phyloP scores from a whole-genome alignment of 1,140 invertebrate species.

The Pissodes strobi region DNA sequence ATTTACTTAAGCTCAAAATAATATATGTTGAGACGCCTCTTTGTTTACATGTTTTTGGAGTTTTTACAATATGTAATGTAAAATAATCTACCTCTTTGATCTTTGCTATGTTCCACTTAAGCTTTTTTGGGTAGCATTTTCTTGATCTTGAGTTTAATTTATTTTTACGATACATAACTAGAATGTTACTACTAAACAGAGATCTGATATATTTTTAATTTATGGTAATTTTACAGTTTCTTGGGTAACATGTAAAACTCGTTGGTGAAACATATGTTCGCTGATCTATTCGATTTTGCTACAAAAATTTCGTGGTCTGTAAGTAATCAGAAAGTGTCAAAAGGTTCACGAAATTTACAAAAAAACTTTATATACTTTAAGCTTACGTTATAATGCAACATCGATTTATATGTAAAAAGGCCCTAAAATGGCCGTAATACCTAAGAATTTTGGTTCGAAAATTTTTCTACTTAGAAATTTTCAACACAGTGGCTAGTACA shows the following conservation, averaged over 20 bases:
- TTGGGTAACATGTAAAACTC: background rate
- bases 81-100: too few species aligned
- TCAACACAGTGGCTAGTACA: conserved; percentile 1
- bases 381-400: conserved; percentile 31
- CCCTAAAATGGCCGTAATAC: conserved; percentile 10
- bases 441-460: conserved; percentile 28
- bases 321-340: background rate
- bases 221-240: background rate
- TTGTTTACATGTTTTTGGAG: background rate
- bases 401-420: conserved; percentile 29
- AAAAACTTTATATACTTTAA: conserved; percentile 17
- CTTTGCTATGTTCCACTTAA: too few species aligned
- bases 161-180: too few species aligned
- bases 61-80: background rate
- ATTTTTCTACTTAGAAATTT: conserved; percentile 21
- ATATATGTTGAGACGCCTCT: background rate
- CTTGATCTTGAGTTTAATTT: too few species aligned
- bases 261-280: conserved; percentile 5
- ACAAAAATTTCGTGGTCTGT: background rate
- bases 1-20: background rate
- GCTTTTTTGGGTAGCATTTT: too few species aligned
- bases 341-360: conserved; percentile 32
- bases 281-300: conserved; percentile 12
- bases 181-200: too few species aligned
- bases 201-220: too few species aligned